phyloP scores from a whole-genome alignment of 1,140 invertebrate species.

The Ephestia elutella region DNA sequence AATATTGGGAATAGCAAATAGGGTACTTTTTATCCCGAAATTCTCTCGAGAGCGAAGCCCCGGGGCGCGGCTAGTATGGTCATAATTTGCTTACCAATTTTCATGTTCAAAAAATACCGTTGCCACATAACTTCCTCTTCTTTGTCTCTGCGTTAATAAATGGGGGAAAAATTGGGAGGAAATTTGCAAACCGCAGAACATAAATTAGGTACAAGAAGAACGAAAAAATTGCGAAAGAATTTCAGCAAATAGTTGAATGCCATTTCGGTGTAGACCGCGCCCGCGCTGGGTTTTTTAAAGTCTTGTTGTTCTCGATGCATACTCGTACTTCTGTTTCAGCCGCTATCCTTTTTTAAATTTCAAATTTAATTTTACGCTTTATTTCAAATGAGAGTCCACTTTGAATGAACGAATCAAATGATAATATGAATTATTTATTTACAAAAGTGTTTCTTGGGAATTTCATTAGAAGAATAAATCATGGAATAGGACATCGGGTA shows the following conservation, averaged over 20 bases:
- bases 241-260: background rate
- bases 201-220: background rate
- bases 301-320: background rate
- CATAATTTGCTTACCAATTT: background rate
- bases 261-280: background rate
- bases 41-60: too few relatives aligned
- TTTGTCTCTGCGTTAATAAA: background rate
- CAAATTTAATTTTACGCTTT: background rate
- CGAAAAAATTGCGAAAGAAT: background rate
- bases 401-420: too few relatives aligned
- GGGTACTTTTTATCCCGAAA: too few relatives aligned
- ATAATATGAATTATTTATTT: too few relatives aligned
- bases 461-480: too few relatives aligned
- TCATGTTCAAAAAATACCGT: background rate
- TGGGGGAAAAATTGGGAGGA: background rate
- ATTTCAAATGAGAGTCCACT: too few relatives aligned
- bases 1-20: too few relatives aligned
- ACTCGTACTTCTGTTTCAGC: background rate
- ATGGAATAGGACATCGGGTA: too few relatives aligned
- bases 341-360: background rate
- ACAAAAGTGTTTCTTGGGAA: too few relatives aligned
- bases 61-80: too few relatives aligned
- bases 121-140: background rate
- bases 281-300: background rate
- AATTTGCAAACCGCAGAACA: background rate